Evolutionary conservation across 1,140 invertebrate species (phyloP).

Genomic region (Sycobia sp.): DNA sequence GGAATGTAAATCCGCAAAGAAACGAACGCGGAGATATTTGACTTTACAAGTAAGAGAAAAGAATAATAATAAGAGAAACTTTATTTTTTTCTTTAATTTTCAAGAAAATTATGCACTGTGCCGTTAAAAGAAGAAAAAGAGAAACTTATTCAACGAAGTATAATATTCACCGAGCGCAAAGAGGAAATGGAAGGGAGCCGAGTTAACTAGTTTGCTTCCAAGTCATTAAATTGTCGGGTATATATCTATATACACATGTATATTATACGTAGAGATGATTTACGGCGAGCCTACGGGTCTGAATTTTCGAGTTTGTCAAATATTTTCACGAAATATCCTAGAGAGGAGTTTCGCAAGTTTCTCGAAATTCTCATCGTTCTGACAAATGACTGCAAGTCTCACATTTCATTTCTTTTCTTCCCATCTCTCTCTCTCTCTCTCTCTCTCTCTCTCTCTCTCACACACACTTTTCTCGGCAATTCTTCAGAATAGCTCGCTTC

Average conservation of each 20-base stretch:
- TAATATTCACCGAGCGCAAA: too few species aligned
- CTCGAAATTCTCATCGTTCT: slow-evolving; percentile 24
- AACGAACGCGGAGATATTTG: too few species aligned
- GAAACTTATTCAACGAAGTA: too few species aligned
- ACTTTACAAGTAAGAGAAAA: too few species aligned
- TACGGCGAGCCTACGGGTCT: neutral
- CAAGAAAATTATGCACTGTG: too few species aligned
- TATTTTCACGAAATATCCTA: slow-evolving; percentile 27
- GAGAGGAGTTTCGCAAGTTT: slow-evolving; percentile 12
- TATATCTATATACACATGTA: neutral
- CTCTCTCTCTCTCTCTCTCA: neutral
- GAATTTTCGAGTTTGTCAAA: slow-evolving; percentile 30
- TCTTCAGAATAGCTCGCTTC: neutral
- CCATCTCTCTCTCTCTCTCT: neutral
- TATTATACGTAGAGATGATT: neutral
- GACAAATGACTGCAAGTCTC: slow-evolving; percentile 27
- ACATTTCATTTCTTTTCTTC: neutral
- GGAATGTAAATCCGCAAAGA: too few species aligned
- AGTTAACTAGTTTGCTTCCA: slow-evolving; percentile 32
- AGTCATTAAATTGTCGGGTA: slow-evolving; percentile 28
- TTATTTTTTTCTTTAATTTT: too few species aligned
- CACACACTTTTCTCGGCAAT: neutral
- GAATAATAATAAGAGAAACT: too few species aligned
- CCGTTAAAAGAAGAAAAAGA: too few species aligned
- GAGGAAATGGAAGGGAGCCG: neutral